Percentiles rank a stretch among this genome's conserved stretches.
These are phyloP conservation scores for Siniperca undulata DNA, from an alignment of 2,797 vertebrate species.

Conservation along the genomic window DNA sequence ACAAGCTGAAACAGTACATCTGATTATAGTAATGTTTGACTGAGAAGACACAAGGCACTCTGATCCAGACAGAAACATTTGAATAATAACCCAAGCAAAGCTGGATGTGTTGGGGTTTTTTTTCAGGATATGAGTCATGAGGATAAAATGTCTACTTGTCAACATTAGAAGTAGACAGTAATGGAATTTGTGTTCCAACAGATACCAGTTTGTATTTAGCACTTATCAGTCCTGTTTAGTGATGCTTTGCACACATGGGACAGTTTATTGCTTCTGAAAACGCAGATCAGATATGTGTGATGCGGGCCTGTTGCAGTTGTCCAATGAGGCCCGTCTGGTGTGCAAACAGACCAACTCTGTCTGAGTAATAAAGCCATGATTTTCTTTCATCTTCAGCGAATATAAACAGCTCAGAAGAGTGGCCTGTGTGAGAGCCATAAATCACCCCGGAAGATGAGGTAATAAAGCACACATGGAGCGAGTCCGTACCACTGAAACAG, in stretches of 20 bases:
- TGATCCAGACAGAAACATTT: slow-evolving; percentile 29
- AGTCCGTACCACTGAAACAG: slow-evolving; percentile 48
- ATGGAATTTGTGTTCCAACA: slow-evolving; percentile 34
- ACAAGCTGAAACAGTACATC: slow-evolving; percentile 8
- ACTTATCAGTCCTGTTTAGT: slow-evolving; percentile 9
- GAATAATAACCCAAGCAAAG: slow-evolving; percentile 21
- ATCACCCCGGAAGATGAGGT: slow-evolving; percentile 77
- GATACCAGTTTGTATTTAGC: slow-evolving; percentile 40
- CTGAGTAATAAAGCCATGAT: slow-evolving; percentile 75
- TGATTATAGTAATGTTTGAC: slow-evolving; percentile 13
- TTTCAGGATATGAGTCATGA: slow-evolving; percentile 24
- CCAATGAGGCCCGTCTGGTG: slow-evolving; percentile 53
- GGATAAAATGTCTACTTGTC: slow-evolving; percentile 34
- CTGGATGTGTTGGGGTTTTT: not conserved
- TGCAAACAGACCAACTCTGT: slow-evolving; percentile 69
- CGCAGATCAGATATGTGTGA: slow-evolving; percentile 58
- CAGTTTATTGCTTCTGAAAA: slow-evolving; percentile 52
- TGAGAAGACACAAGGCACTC: not conserved
- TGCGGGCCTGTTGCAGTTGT: slow-evolving; percentile 54
- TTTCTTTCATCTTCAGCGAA: slow-evolving; percentile 81
- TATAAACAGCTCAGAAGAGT: slow-evolving; percentile 75
- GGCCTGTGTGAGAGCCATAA: slow-evolving; percentile 67
- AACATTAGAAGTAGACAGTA: slow-evolving; percentile 23
- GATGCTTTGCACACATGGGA: slow-evolving; percentile 42
- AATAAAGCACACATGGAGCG: slow-evolving; percentile 73